phyloP scores from a whole-genome alignment of 2,797 vertebrate genomes.

The Halcyon leucocephala region DNA sequence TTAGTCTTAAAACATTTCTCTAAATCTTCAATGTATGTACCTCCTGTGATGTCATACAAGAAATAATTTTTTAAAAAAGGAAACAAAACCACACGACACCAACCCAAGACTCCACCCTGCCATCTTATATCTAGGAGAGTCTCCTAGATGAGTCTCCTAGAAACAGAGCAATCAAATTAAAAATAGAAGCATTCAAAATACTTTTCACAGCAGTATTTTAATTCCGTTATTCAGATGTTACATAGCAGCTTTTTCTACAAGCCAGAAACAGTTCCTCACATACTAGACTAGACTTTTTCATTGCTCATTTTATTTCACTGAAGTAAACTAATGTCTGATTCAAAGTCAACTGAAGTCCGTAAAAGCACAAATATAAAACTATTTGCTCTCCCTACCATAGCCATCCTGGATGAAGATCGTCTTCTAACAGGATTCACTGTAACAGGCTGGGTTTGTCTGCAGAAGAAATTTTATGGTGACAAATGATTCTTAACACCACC shows the following conservation, averaged over 20 bases:
- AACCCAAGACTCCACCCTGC: background rate
- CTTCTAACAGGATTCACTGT: constrained; percentile 91
- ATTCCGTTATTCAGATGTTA: background rate
- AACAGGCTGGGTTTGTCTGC: constrained; percentile 89
- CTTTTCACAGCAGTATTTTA: background rate
- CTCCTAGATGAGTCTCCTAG: background rate
- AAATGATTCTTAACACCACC: background rate
- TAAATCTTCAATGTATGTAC: background rate
- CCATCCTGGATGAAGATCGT: constrained; percentile 91
- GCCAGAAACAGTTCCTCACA: background rate
- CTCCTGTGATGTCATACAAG: background rate
- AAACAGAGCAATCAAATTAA: background rate
- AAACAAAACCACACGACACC: background rate
- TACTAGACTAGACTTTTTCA: background rate
- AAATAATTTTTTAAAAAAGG: background rate
- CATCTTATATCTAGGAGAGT: background rate
- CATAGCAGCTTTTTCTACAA: background rate
- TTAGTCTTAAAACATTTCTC: background rate
- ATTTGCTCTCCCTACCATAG: constrained; percentile 86
- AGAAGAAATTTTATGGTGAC: constrained; percentile 38
- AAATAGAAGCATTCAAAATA: background rate
- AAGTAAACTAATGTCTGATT: background rate
- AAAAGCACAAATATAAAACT: background rate
- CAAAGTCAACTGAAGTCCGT: background rate
- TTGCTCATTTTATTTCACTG: background rate